Evolutionary conservation across 2,113 vertebrate species (phyloP), one percentile per base, ranked within the genome.

Genomic region (Oreochromis aureus): DNA sequence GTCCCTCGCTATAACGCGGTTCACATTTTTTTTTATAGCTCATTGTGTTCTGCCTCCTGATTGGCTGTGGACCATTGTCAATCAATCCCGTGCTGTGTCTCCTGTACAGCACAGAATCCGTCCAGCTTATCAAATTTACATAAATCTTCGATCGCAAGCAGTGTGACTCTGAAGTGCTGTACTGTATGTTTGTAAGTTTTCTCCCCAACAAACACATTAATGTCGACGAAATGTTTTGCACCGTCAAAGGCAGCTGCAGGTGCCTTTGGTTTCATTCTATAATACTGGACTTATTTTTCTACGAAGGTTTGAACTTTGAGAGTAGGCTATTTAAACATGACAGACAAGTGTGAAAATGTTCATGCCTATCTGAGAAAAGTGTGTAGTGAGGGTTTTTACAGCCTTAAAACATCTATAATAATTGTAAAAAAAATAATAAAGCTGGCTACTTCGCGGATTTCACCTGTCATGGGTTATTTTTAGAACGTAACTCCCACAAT

Each of bases 171-270:
- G 55, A 56, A 56, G 55, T 13, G 55, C 22, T 30, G 24, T 27
- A 58, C 24, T 58, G 24, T 30, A 15, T 5, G 24, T 58, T 58
- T 58, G 55, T 30, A 58, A 8, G 55, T 58, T 58, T 30, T 58
- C 7, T 5, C 55, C 55, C 55, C 56, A 30, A 58, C 24, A 58
- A 58, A 58, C 55, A 58, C 55, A 58, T 58, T 58, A 15, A 58
- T 58, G 55, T 58, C 24, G 0, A 58, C 7, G 0, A 58, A 58
- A 56, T 0, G 22, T 58, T 58, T 58, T 58, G 22, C 6, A 3
- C 55, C 55, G 8, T 27, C 55, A 27, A 58, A 58, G 3, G 24
- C 56, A 5, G 4, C 55, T 15, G 55, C 27, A 22, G 55, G 13
- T 56, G 12, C 24, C 24, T 15, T 58, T 5, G 55, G 56, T 58